Evolutionary conservation across 2,888 invertebrate species (phyloP), one percentile per base, ranked within the genome.

Genomic region (Lathronympha strigana): DNA sequence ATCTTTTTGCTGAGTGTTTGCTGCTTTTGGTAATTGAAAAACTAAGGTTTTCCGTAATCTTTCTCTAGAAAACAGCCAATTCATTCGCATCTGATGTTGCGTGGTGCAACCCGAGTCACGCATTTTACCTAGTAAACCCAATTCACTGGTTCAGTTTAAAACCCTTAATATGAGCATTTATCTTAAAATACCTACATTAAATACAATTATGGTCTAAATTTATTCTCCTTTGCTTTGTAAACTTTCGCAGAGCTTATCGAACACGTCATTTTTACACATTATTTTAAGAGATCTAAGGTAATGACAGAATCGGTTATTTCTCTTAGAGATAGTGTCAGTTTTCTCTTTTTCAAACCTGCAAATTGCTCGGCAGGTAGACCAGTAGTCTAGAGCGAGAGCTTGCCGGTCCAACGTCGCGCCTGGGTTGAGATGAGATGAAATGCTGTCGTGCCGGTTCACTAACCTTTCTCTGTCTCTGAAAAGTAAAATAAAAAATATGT

Each of bases 281-380:
- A 91, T 78, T 76, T 91, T 92, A 64, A 93, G 80, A 54, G 93
- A 93, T 72, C 94, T 94, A n/a, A 97, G 90, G 84, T 97, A 96
- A 82, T 96, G 96, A 84, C 95, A 95, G 84, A 95, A 97, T 63
- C 97, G 92, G 76, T 95, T 96, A 68, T 95, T 94, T 67, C 96
- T 93, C 78, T 96, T 95, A 1, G 80, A 87, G 73, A 93, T 94
- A 25, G 77, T 82, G 51, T 93, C 92, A 33, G 93, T 92, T 74
- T 95, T 94, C 13, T 75, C 75, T 72, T 93, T 93, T 79, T 97
- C 97, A 45, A 93, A 88, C 69, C 96, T 93, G 70, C 95, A 95
- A 62, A 97, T 95, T 15, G 92, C 83, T 33, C 97, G 92, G 70
- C 96, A 88, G 0, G 88, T 80, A 0, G 97, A 93, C 83, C 96